Evolutionary conservation across 2,888 invertebrate genomes (phyloP).

Genomic region (Xylota sylvarum): DNA sequence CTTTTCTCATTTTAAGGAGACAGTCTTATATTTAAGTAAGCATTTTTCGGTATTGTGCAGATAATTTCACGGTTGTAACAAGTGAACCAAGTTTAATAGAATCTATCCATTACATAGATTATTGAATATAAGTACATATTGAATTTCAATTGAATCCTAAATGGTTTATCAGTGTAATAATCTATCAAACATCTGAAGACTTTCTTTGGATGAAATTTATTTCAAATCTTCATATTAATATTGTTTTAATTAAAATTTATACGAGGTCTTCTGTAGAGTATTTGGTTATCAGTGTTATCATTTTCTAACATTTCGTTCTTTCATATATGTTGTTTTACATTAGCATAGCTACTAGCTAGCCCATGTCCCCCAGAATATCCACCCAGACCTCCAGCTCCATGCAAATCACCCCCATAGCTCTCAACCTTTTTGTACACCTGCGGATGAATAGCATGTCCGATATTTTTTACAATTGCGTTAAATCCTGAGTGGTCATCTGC

Average conservation of each 20-base stretch:
- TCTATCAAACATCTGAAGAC: too few relatives aligned
- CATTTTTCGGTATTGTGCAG: too few relatives aligned
- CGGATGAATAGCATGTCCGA: conserved; percentile 84
- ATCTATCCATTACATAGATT: too few relatives aligned
- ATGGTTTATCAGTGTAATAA: too few relatives aligned
- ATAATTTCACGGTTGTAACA: too few relatives aligned
- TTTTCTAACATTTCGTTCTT: neutral
- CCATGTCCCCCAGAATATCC: conserved; percentile 78
- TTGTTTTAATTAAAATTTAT: conserved; percentile 27
- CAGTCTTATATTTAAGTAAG: too few relatives aligned
- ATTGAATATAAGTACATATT: too few relatives aligned
- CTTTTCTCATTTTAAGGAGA: too few relatives aligned
- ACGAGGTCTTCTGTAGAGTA: neutral
- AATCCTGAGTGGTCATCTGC: conserved; percentile 86
- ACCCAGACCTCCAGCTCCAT: conserved; percentile 72
- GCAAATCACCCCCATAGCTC: conserved; percentile 70
- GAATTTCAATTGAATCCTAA: too few relatives aligned
- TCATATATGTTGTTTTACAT: conserved; percentile 80
- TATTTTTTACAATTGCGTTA: conserved; percentile 85
- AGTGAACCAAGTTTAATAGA: too few relatives aligned
- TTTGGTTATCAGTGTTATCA: neutral
- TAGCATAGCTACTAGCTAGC: conserved; percentile 81
- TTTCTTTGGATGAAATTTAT: neutral
- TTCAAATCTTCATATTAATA: too few relatives aligned
- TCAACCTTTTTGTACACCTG: conserved; percentile 79